phyloP scores from a whole-genome alignment of 2,888 invertebrate species.

The Metalampra italica region DNA sequence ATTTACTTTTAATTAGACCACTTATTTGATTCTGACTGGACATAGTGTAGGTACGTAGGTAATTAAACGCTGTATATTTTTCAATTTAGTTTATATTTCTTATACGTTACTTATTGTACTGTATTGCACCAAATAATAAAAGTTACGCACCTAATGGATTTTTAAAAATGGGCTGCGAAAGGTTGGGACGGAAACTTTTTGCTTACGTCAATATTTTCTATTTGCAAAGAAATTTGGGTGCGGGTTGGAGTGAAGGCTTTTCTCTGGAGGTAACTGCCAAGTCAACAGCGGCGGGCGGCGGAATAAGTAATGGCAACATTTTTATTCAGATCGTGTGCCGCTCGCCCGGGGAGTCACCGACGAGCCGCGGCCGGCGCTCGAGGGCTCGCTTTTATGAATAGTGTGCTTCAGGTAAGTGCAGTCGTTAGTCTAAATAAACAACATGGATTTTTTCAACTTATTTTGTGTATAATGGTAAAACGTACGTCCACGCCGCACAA shows the following conservation, averaged over 20 bases:
- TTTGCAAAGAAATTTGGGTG: conserved; percentile 35
- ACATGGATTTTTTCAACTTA: too few species aligned
- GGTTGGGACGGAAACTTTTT: conserved; percentile 24
- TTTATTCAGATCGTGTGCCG: conserved; percentile 47
- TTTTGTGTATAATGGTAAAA: too few species aligned
- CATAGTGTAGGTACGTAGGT: too few species aligned
- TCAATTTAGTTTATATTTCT: too few species aligned
- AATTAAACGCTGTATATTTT: too few species aligned
- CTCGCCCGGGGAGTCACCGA: conserved; percentile 32
- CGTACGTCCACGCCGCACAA: too few species aligned
- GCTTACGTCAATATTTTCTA: conserved; percentile 42
- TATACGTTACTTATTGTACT: too few species aligned
- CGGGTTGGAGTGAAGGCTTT: conserved; percentile 27
- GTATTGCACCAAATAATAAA: background rate
- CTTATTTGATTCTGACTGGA: too few species aligned
- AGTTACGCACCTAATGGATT: conserved; percentile 5
- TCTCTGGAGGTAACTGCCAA: conserved; percentile 31
- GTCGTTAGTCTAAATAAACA: too few species aligned
- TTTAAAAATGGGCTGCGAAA: conserved; percentile 9
- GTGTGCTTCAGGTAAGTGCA: background rate
- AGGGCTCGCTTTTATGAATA: conserved; percentile 13
- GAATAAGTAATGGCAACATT: conserved; percentile 47
- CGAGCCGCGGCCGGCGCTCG: conserved; percentile 15
- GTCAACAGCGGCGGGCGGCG: conserved; percentile 22
- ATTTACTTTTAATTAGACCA: too few species aligned